Evolutionary conservation across 30 jellyfish, hydroid and myxozoan genomes (phyloP), one percentile per base, ranked within the genome.

Genomic region (Pseudorhiza aurosa): DNA sequence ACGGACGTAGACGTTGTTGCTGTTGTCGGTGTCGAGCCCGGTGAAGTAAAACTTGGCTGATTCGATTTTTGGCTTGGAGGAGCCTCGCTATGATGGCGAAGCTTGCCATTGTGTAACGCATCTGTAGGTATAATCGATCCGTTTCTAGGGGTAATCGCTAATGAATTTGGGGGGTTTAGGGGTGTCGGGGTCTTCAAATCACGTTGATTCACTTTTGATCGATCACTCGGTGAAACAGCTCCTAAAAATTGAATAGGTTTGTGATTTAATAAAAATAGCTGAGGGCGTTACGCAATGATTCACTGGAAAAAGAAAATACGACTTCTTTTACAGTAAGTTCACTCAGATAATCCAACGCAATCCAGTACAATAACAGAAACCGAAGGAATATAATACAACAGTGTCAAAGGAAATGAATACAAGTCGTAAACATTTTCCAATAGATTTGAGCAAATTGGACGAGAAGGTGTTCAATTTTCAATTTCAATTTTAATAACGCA

Each of bases 1-100:
- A 57, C 32, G 26, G 87, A 57, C 29, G 82, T 50, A 27, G 96
- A 26, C 59, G 90, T 57, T 63, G 87, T 76, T 44, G 85, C 67
- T 8, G 83, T 42, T 36, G 72, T 76, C 4, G 96, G 82, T n/a
- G 96, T 73, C 57, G 96, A 55, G 55, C 21, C 60, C 7, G 51
- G 57, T 29, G 75, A 55, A 25, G 62, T 19, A 47, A 47, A 18
- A 53, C 37, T 19, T n/a, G n/a, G n/a, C n/a, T n/a, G n/a, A 49
- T 15, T 29, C 6, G 63, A 29, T 15, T 12, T 15, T 42, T n/a
- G 58, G n/a, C n/a, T n/a, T n/a, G n/a, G n/a, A n/a, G n/a, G n/a
- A n/a, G n/a, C n/a, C 36, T 53, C 67, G 35, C 2, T 4, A 19
- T 53, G 67, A 19, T n/a, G 6, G 37, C 24, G 67, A 15, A 36